Evolutionary conservation across 1,140 invertebrate species (phyloP).

Genomic region (Watersipora subatra): DNA sequence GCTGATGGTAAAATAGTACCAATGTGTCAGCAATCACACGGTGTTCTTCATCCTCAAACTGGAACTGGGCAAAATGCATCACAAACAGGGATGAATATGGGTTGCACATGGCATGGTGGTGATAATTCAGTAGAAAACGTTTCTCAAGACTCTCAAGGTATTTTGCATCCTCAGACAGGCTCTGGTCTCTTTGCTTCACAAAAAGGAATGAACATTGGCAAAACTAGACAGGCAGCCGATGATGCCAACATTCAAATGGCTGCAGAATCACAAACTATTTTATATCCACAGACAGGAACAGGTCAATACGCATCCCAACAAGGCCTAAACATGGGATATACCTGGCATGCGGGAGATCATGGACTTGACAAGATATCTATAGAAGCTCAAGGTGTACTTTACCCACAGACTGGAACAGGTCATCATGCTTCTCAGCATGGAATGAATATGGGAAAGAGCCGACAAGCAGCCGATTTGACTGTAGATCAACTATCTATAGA

Average conservation of each 20-base stretch:
- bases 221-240: slow-evolving; percentile 23
- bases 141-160: neutral
- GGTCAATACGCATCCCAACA: slow-evolving; percentile 57
- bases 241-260: neutral
- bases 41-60: slow-evolving; percentile 57
- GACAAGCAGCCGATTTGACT: slow-evolving; percentile 9
- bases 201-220: slow-evolving; percentile 68
- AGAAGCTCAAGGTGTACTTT: neutral
- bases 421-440: slow-evolving; percentile 43
- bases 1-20: slow-evolving; percentile 4
- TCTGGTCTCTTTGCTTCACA: slow-evolving; percentile 56
- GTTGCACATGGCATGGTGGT: neutral
- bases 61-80: slow-evolving; percentile 63
- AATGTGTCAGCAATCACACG: slow-evolving; percentile 45
- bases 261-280: slow-evolving; percentile 12
- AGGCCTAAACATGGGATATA: slow-evolving; percentile 52
- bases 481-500: slow-evolving; percentile 4
- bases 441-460: slow-evolving; percentile 2
- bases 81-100: slow-evolving; percentile 26
- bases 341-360: slow-evolving; percentile 6
- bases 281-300: slow-evolving; percentile 39
- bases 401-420: slow-evolving; percentile 46
- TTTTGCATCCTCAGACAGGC: slow-evolving; percentile 70
- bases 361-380: neutral
- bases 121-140: neutral